Conservation (phyloP, 1,140 invertebrate species). For the Adelges cooleyi region DNA sequence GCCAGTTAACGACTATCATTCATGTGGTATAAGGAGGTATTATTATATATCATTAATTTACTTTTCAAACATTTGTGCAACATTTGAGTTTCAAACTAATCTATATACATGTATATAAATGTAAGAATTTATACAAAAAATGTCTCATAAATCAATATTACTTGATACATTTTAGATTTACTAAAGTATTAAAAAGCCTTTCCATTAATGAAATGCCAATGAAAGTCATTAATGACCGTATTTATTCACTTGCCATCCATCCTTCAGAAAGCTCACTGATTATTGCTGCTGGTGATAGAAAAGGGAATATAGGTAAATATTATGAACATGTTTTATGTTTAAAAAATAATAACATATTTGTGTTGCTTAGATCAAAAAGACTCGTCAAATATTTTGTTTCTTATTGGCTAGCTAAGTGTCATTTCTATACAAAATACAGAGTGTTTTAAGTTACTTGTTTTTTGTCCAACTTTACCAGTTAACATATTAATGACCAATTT, state of each 20-base stretch:
- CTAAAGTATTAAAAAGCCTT: conserved; percentile 9
- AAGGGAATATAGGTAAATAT: conserved; percentile 32
- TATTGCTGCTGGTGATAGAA: conserved; percentile 30
- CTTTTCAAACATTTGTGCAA: neutral
- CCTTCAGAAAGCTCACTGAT: conserved; percentile 31
- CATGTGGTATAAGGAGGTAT: conserved; percentile 9
- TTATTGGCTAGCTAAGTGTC: too few species aligned
- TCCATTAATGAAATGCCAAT: neutral
- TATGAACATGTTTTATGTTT: too few species aligned
- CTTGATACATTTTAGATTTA: conserved; percentile 19
- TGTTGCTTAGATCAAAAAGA: neutral
- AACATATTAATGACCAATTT: too few species aligned
- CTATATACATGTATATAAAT: too few species aligned
- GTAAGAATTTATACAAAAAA: too few species aligned
- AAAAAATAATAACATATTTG: neutral
- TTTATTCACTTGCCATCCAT: conserved; percentile 33
- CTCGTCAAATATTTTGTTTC: neutral
- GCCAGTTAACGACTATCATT: conserved; percentile 3
- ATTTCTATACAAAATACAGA: too few species aligned
- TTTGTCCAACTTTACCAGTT: too few species aligned
- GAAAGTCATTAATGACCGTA: conserved; percentile 30
- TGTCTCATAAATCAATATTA: neutral
- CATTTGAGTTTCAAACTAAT: neutral
- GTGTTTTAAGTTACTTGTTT: too few species aligned
- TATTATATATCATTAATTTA: neutral